These are phyloP conservation scores for Mantis religiosa DNA, from an alignment of 2,888 invertebrate genomes.

Conservation along the genomic window DNA sequence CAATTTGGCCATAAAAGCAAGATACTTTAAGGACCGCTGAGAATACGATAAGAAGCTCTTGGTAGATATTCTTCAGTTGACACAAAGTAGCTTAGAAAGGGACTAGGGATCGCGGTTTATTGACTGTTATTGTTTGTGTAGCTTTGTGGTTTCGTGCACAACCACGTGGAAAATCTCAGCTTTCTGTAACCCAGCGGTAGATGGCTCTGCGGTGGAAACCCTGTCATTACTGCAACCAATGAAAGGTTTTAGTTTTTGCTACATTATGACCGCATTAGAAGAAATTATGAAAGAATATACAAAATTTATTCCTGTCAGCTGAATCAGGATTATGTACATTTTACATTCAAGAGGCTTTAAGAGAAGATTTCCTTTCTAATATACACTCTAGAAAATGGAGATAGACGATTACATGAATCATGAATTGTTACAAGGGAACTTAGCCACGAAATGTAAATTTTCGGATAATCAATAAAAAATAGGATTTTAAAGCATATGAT, in stretches of 20 bases:
- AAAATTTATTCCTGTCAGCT: background rate
- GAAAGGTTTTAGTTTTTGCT: background rate
- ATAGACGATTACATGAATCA: too few relatives aligned
- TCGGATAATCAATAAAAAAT: too few relatives aligned
- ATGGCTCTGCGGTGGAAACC: background rate
- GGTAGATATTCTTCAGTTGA: background rate
- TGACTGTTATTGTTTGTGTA: background rate
- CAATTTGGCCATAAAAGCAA: too few relatives aligned
- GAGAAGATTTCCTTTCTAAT: too few relatives aligned
- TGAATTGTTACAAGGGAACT: too few relatives aligned
- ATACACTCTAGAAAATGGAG: too few relatives aligned
- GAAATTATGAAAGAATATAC: background rate
- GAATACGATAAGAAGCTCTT: too few relatives aligned
- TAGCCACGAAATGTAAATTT: too few relatives aligned
- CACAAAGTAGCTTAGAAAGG: background rate
- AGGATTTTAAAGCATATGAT: too few relatives aligned
- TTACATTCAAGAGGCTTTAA: too few relatives aligned
- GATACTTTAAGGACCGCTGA: too few relatives aligned
- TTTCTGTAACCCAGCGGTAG: background rate
- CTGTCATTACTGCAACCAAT: background rate
- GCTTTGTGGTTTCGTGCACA: slow-evolving; percentile 3
- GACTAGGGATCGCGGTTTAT: background rate
- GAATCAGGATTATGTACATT: too few relatives aligned
- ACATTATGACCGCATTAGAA: background rate
- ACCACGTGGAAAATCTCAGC: slow-evolving; percentile 7